Percentiles rank a stretch among this genome's conserved stretches.
phyloP scores from a whole-genome alignment of 2,888 invertebrate species.

The Limnephilus marmoratus region DNA sequence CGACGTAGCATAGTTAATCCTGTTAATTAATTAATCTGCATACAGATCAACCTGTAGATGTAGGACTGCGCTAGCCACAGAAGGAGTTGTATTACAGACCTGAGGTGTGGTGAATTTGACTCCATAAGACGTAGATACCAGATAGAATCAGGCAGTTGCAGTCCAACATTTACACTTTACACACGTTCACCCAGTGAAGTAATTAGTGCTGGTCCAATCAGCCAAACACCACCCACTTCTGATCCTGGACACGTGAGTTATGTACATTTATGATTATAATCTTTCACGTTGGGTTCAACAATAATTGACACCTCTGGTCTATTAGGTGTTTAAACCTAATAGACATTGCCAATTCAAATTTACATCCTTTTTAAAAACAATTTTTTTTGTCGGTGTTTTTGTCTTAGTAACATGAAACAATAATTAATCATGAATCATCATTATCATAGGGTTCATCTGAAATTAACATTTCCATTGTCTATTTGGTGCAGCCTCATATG shows the following conservation, averaged over 20 bases:
- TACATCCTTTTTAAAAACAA: background rate
- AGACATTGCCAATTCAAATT: background rate
- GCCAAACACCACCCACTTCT: background rate
- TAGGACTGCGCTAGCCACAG: background rate
- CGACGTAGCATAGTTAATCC: background rate
- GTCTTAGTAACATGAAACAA: too few species aligned
- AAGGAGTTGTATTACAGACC: conserved; percentile 2
- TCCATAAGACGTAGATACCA: conserved; percentile 40
- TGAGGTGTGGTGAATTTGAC: conserved; percentile 11
- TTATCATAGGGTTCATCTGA: too few species aligned
- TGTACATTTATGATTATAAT: background rate
- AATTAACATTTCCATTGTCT: too few species aligned
- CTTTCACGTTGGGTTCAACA: background rate
- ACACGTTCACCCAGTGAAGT: conserved; percentile 13
- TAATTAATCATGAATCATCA: too few species aligned
- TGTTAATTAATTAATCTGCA: background rate
- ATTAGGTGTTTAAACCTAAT: background rate
- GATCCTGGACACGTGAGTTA: background rate
- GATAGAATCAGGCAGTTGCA: conserved; percentile 2
- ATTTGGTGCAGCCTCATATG: too few species aligned
- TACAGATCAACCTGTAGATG: background rate
- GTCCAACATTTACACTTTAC: background rate
- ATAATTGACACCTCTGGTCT: background rate
- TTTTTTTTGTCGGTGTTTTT: too few species aligned
- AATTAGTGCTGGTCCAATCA: background rate